These are phyloP conservation scores for Callipepla squamata DNA, from an alignment of 2,113 vertebrate species.

Conservation along the genomic window DNA sequence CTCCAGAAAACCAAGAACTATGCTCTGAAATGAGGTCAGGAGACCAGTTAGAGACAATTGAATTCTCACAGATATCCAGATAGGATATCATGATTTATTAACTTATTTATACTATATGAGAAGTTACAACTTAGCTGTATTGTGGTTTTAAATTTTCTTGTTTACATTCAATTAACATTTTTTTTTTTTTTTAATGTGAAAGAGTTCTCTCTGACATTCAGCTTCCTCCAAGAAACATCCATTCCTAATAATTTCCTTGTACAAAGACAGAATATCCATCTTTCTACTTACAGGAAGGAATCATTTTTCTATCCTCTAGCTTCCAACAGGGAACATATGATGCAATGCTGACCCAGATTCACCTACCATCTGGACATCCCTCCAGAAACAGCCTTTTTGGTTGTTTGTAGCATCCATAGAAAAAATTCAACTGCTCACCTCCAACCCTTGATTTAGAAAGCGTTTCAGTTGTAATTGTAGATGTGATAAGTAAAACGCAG, in stretches of 20 bases:
- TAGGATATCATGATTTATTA: not conserved
- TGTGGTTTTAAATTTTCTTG: not conserved
- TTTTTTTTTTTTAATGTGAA: not conserved
- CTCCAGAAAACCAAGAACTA: not conserved
- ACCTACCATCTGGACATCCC: slow-evolving; percentile 34
- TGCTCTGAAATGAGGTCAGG: not conserved
- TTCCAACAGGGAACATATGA: not conserved
- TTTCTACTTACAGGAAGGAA: not conserved
- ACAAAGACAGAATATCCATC: not conserved
- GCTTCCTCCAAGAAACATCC: not conserved
- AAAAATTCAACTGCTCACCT: not conserved
- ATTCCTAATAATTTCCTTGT: not conserved
- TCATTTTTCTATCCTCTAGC: not conserved
- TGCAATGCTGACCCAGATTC: slow-evolving; percentile 33
- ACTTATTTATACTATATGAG: not conserved
- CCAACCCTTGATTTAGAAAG: not conserved
- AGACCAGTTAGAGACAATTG: not conserved
- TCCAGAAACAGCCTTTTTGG: slow-evolving; percentile 2
- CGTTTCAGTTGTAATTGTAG: not conserved
- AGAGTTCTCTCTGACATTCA: not conserved
- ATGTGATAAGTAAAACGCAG: not conserved
- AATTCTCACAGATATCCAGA: not conserved
- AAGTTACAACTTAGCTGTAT: not conserved
- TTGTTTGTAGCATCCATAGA: not conserved
- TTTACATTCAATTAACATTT: not conserved